Evolutionary conservation across 2,113 vertebrate genomes (phyloP), one percentile per base, ranked within the genome.

Genomic region (Proteles cristata): DNA sequence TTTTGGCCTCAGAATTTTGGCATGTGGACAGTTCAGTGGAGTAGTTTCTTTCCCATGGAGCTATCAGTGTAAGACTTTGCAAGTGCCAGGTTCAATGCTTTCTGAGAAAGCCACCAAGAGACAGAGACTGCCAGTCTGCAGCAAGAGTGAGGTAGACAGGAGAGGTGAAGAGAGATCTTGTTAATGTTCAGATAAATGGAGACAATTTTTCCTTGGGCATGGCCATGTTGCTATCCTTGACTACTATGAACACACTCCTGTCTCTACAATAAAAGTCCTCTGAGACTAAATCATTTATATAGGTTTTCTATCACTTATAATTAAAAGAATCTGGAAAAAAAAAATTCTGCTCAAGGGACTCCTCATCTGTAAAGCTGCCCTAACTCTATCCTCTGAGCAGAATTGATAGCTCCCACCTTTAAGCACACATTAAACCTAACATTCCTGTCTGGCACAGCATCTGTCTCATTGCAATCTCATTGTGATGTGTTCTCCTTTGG

Each of bases 231-330:
- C 69, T 50, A 0, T n/a, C n/a, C n/a, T 35, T 87, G 21, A 53
- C 11, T 63, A 26, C 55, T 33, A 15, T 16, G 17, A 89, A 53
- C 6, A 28, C n/a, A 15, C 21, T 50, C 6, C 5, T n/a, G 28
- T 50, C 7, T 89, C 19, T 87, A 66, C 2, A 61, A 66, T 55
- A 66, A 87, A 58, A 79, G 2, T 33, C 45, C 45, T 87, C 16
- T 50, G 19, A 53, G 66, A 80, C 53, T 25, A 84, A 63, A 69
- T 90, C 23, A n/a, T 50, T 85, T 50, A 39, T 53, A 25, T 21
- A 77, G 45, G 25, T 88, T 83, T 90, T 73, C 48, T 94, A 25
- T 61, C 31, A 68, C 63, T 89, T 65, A 53, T n/a, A 76, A 88
- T 58, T 92, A 89, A 97, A 94, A 96, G 17, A 43, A 77, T 25